Conservation (phyloP, 2,113 vertebrate species). For the Phocoena sinus region DNA sequence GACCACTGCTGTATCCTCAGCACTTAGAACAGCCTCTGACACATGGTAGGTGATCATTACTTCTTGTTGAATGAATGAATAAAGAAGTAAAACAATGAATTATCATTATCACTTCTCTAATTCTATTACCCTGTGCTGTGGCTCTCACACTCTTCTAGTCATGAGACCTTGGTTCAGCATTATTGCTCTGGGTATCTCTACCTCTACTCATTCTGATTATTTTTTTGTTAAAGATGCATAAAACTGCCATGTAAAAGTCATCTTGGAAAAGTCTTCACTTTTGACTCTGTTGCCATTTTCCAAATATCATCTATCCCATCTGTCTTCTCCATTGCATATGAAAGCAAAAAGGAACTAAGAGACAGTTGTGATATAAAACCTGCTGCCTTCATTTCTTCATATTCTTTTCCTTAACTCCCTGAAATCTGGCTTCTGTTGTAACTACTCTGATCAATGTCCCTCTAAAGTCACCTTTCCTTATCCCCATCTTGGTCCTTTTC, state of each 20-base stretch:
- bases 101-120: neutral
- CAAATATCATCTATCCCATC: neutral
- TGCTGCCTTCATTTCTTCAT: neutral
- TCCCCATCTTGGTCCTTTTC: neutral
- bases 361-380: neutral
- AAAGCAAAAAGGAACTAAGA: neutral
- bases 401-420: neutral
- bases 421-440: neutral
- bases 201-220: neutral
- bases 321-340: neutral
- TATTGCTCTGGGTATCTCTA: neutral
- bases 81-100: neutral
- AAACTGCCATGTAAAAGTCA: neutral
- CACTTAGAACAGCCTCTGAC: neutral
- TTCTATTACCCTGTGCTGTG: neutral
- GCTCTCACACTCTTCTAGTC: neutral
- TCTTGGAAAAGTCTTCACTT: neutral
- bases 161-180: neutral
- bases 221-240: neutral
- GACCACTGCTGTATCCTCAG: neutral
- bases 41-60: neutral
- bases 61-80: neutral
- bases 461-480: neutral
- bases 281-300: neutral
- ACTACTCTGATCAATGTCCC: neutral